Evolutionary conservation across 2,113 vertebrate species (phyloP), one percentile per base, ranked within the genome.

Genomic region (Eolophus roseicapilla): DNA sequence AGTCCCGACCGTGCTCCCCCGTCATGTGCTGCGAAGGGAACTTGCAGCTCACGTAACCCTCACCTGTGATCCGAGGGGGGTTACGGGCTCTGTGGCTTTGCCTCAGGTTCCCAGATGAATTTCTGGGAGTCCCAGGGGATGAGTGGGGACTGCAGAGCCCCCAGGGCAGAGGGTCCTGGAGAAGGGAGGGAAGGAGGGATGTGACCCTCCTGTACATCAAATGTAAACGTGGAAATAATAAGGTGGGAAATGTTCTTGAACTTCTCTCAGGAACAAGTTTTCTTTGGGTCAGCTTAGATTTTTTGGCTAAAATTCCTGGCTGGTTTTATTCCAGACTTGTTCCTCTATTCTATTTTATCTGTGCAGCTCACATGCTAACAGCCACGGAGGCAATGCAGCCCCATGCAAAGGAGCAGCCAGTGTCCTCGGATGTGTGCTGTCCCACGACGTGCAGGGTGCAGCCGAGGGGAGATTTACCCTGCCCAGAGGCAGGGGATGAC

Each of bases 281-380:
- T 94, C 74, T 67, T 53, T 28, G 77, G 62, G 74, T 88, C 88
- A 94, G 91, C 88, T 93, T 55, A 76, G 89, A 88, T 82, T 92
- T 49, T 49, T 81, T 94, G 91, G 93, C 88, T 83, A 60, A 84
- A 88, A 50, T 23, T 90, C 69, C 3, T 4, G 3, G 25, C n/a
- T 76, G 92, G 86, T 91, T 82, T 91, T 65, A 41, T 82, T 90
- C 95, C 88, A 84, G 0, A 10, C 47, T 62, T 47, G 33, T 92
- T 92, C 92, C 88, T 87, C 47, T 57, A 10, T 64, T 55, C 50
- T 53, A 57, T 75, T 81, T 68, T 82, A 60, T 71, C 65, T 41
- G 2, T 2, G 14, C 46, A 86, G 73, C 29, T 67, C 21, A 8
- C 29, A 27, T 2, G 68, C 64, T 57, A 6, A n/a, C 60, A 70